phyloP scores from a whole-genome alignment of 2,888 invertebrate genomes.

The Morpho achilles region DNA sequence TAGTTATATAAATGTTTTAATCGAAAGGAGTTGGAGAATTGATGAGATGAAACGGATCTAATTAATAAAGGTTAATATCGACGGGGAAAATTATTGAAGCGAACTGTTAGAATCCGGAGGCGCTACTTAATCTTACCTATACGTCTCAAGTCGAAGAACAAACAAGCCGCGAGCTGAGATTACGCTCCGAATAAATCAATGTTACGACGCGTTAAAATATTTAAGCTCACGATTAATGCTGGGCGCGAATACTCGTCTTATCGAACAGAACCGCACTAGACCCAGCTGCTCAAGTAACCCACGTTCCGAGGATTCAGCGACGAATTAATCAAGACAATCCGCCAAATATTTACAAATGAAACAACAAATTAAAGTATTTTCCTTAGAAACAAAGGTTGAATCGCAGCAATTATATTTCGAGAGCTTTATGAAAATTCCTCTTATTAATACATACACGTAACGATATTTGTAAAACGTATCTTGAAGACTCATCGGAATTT shows the following conservation, averaged over 20 bases:
- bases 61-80: constrained; percentile 45
- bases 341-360: constrained; percentile 31
- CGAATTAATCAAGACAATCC: constrained; percentile 36
- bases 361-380: constrained; percentile 12
- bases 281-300: constrained; percentile 44
- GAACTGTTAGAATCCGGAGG: constrained; percentile 48
- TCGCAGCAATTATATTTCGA: neutral
- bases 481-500: constrained; percentile 15
- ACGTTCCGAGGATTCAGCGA: constrained; percentile 34
- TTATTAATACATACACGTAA: neutral
- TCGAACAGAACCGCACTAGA: constrained; percentile 48
- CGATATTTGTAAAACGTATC: constrained; percentile 5
- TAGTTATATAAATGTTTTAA: constrained; percentile 14
- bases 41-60: constrained; percentile 38
- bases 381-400: constrained; percentile 4
- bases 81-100: constrained; percentile 42
- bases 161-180: constrained; percentile 75
- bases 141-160: constrained; percentile 73
- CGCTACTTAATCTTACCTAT: constrained; percentile 67
- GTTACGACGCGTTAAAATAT: constrained; percentile 78
- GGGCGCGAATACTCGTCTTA: constrained; percentile 58
- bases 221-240: constrained; percentile 76
- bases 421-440: neutral
- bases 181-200: constrained; percentile 76
- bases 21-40: constrained; percentile 13